These are phyloP conservation scores for Amphibalanus amphitrite DNA, from an alignment of 1,140 invertebrate species.

Conservation along the genomic window DNA sequence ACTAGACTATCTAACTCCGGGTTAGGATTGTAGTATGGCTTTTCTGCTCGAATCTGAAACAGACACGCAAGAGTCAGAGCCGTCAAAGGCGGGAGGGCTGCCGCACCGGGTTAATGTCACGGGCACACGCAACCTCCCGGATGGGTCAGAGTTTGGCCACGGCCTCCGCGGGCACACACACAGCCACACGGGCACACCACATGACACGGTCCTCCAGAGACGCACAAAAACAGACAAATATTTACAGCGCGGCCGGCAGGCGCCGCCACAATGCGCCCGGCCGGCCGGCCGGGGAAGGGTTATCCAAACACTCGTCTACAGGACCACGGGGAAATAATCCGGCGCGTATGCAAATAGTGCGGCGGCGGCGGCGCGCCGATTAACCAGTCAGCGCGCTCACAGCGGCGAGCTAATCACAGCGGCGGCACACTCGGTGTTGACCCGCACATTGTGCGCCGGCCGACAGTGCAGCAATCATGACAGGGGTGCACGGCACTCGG, in stretches of 20 bases:
- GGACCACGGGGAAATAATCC: not conserved
- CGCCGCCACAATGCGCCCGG: not conserved
- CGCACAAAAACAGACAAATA: not conserved
- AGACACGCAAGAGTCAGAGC: conserved; percentile 24
- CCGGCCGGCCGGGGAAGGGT: not conserved
- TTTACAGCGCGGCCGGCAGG: not conserved
- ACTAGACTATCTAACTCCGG: conserved; percentile 96
- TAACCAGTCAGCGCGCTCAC: not conserved
- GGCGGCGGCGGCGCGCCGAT: not conserved
- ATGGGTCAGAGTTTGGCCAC: too few species aligned
- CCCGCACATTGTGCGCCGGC: not conserved
- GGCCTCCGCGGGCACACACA: not conserved
- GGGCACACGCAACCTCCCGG: too few species aligned
- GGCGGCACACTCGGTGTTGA: not conserved
- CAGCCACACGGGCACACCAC: not conserved
- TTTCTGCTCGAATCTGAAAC: conserved; percentile 91
- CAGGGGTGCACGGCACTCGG: too few species aligned
- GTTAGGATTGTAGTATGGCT: conserved; percentile 94
- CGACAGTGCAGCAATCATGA: not conserved
- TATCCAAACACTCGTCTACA: not conserved
- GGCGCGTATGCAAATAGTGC: not conserved
- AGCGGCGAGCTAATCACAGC: not conserved
- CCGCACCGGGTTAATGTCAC: too few species aligned
- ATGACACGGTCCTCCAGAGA: not conserved
- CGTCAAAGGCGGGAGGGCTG: not conserved